Percentiles rank a stretch among this genome's conserved stretches.
phyloP scores from a whole-genome alignment of 2,113 vertebrate species.

The Tringa solitaria region DNA sequence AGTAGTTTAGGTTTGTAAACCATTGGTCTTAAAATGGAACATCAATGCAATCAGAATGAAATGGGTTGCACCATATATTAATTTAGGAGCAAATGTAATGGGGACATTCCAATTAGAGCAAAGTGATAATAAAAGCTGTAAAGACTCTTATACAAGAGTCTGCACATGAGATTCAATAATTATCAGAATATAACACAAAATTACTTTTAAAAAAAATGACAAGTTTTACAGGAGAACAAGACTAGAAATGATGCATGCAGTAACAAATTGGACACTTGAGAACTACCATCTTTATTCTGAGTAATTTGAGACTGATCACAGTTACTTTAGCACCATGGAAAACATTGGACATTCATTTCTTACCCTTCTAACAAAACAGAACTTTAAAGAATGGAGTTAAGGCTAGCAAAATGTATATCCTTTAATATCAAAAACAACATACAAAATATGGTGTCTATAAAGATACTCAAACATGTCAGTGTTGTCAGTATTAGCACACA shows the following conservation, averaged over 20 bases:
- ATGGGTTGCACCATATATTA: neutral
- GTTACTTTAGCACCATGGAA: slow-evolving; percentile 40
- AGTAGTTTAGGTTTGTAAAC: neutral
- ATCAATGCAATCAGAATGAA: neutral
- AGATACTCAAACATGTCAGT: neutral
- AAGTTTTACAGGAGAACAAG: neutral
- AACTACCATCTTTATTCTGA: slow-evolving; percentile 39
- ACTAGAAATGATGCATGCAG: neutral
- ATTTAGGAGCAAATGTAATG: neutral
- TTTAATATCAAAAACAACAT: slow-evolving; percentile 34
- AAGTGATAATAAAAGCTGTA: neutral
- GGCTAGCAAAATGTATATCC: neutral
- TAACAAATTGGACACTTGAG: neutral
- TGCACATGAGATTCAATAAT: neutral
- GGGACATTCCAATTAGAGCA: neutral
- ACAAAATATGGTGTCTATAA: slow-evolving; percentile 29
- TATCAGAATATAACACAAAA: neutral
- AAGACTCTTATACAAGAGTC: neutral
- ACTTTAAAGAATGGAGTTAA: slow-evolving; percentile 24
- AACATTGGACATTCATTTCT: slow-evolving; percentile 17
- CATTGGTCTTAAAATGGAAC: neutral
- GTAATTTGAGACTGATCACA: slow-evolving; percentile 21
- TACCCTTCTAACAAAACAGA: neutral
- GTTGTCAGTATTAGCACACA: neutral
- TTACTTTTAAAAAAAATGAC: neutral